Percentiles rank a stretch among this genome's conserved stretches.
These are phyloP conservation scores for Potamilus streckersoni DNA, from an alignment of 1,140 invertebrate species.

Conservation along the genomic window DNA sequence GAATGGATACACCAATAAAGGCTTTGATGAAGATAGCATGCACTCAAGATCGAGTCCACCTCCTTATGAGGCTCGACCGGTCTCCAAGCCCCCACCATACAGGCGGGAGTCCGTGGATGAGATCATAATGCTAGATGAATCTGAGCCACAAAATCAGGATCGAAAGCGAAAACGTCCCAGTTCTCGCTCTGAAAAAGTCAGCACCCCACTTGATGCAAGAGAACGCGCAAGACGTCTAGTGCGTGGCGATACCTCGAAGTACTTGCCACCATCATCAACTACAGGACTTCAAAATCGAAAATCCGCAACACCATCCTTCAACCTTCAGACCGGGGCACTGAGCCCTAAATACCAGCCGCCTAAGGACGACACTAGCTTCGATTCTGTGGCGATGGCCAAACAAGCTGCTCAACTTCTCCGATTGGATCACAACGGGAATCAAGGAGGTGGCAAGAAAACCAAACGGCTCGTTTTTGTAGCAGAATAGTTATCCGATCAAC, in stretches of 20 bases:
- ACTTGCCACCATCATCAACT: constrained; percentile 1
- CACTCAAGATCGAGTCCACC: constrained; percentile 14
- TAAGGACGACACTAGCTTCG: constrained; percentile 14
- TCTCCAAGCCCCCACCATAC: constrained; percentile 27
- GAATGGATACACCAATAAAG: constrained; percentile 11
- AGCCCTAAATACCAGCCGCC: constrained; percentile 21
- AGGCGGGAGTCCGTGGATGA: constrained; percentile 24
- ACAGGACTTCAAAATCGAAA: neutral
- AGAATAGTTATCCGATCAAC: constrained; percentile 9
- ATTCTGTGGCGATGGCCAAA: constrained; percentile 27
- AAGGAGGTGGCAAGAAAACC: constrained; percentile 22
- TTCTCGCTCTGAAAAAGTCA: neutral
- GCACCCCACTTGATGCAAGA: neutral
- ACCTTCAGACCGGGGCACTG: constrained; percentile 8
- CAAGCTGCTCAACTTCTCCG: constrained; percentile 35
- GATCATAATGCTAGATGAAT: constrained; percentile 17
- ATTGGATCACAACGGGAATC: constrained; percentile 27
- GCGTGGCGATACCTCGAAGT: constrained; percentile 15
- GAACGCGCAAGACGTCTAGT: constrained; percentile 23
- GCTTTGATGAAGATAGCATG: constrained; percentile 1
- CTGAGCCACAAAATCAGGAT: constrained; percentile 1
- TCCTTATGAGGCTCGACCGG: constrained; percentile 26
- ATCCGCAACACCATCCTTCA: constrained; percentile 20
- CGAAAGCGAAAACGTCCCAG: constrained; percentile 9
- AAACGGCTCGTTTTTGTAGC: constrained; percentile 40